Percentiles rank a stretch among this genome's conserved stretches.
Evolutionary conservation across 2,113 vertebrate genomes (phyloP).

Genomic region (Geothlypis trichas): DNA sequence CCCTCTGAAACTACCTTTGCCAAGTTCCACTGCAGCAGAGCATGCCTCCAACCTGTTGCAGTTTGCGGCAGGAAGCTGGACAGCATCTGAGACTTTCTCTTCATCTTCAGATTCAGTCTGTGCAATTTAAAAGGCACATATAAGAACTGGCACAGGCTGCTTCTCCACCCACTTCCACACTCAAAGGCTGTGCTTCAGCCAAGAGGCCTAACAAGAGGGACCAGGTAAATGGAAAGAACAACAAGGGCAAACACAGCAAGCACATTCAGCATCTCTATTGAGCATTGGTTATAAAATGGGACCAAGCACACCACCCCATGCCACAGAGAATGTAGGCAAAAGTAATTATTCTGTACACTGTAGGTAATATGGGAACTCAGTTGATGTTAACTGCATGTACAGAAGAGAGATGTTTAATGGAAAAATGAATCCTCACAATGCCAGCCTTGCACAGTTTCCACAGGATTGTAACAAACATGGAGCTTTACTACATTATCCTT

Average conservation of each 20-base stretch:
- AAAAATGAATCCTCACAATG: neutral
- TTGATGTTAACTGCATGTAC: neutral
- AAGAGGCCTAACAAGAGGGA: neutral
- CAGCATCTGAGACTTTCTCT: fast-evolving
- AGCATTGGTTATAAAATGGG: neutral
- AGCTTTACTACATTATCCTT: neutral
- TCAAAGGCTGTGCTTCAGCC: neutral
- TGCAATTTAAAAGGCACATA: fast-evolving
- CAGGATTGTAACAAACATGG: too few relatives aligned
- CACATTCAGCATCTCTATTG: fast-evolving
- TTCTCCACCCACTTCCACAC: neutral
- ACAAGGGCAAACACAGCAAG: neutral
- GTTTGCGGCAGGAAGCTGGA: neutral
- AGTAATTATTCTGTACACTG: neutral
- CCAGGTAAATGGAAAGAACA: neutral
- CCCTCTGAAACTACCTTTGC: neutral
- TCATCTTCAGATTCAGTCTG: neutral
- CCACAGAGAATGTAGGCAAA: neutral
- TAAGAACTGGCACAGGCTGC: neutral
- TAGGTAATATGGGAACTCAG: neutral
- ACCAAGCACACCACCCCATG: too few relatives aligned
- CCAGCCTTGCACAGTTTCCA: neutral
- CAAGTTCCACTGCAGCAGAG: fast-evolving
- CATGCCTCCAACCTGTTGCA: fast-evolving
- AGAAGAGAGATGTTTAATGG: neutral